These are phyloP conservation scores for Rhopalosiphum padi DNA, from an alignment of 1,140 invertebrate genomes.

Conservation along the genomic window DNA sequence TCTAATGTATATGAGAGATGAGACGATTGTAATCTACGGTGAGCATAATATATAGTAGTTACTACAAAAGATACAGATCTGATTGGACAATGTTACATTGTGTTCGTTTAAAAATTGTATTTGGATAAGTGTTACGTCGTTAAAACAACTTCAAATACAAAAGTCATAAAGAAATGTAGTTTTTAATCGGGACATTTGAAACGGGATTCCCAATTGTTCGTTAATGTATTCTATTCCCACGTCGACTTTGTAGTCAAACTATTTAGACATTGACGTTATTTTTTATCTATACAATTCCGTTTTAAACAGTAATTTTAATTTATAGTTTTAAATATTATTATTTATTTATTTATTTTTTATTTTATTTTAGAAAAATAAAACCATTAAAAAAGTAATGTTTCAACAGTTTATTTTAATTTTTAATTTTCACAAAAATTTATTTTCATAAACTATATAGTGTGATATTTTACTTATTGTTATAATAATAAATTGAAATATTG, in stretches of 20 bases:
- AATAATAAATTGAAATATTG: background rate
- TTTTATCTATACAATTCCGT: background rate
- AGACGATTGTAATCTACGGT: background rate
- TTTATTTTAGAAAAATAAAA: background rate
- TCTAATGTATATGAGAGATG: too few species aligned
- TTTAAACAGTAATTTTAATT: background rate
- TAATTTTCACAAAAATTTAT: too few species aligned
- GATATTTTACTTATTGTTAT: background rate
- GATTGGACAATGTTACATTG: background rate
- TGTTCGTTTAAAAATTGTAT: background rate
- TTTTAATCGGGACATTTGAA: slow-evolving; percentile 12
- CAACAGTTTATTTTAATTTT: too few species aligned
- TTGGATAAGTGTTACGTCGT: background rate
- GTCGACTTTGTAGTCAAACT: background rate
- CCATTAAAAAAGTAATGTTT: background rate
- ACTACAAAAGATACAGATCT: background rate
- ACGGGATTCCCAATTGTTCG: background rate
- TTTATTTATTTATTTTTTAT: background rate
- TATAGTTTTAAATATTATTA: background rate
- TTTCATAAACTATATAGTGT: background rate
- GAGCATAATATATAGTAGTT: background rate
- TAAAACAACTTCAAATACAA: background rate
- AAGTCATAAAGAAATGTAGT: slow-evolving; percentile 6
- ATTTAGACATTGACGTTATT: background rate
- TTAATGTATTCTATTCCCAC: background rate